Evolutionary conservation across 2,113 vertebrate genomes (phyloP), one percentile per base, ranked within the genome.

Genomic region (Mobula birostris): DNA sequence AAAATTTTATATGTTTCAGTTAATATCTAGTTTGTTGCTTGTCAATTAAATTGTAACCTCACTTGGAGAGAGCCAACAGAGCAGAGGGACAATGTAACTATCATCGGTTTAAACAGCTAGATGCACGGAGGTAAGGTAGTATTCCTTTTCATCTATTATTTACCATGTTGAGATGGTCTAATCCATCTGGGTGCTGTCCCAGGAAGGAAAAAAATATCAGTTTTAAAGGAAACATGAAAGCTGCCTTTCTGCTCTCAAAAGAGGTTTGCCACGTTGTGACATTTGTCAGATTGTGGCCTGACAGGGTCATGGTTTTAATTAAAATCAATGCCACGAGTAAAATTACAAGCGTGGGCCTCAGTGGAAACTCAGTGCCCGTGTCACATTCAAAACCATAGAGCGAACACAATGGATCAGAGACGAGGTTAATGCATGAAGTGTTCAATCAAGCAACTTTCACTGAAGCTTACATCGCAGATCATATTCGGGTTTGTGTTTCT

Each of bases 351-450:
- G n/a, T 48, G 1, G n/a, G 29, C 61, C 85, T 66, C 29, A 90
- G 61, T 1, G 17, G 32, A 66, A 90, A 2, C 61, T 14, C n/a
- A 5, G 29, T 66, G 29, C 15, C 7, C 61, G 0, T 90, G 85
- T 90, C 61, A 90, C 63, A 32, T 66, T 66, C 61, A 66, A 66
- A 88, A 14, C 58, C 36, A 14, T n/a, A 15, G 58, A 58, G 36
- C n/a, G n/a, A 66, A 66, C 83, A 87, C 85, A 90, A 90, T 90
- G 85, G 85, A 90, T 90, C 58, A 90, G 36, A 90, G 85, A 32
- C 66, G 83, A 87, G 83, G 85, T 90, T 90, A 90, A 90, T 68
- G n/a, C 61, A 66, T 90, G 66, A n/a, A 90, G 32, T 90, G 27
- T 90, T 90, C 29, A 90, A 90, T 66, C 85, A 32, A 90, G 7